These are phyloP conservation scores for Pipistrellus nathusii DNA, from an alignment of 2,797 vertebrate species.

Conservation along the genomic window DNA sequence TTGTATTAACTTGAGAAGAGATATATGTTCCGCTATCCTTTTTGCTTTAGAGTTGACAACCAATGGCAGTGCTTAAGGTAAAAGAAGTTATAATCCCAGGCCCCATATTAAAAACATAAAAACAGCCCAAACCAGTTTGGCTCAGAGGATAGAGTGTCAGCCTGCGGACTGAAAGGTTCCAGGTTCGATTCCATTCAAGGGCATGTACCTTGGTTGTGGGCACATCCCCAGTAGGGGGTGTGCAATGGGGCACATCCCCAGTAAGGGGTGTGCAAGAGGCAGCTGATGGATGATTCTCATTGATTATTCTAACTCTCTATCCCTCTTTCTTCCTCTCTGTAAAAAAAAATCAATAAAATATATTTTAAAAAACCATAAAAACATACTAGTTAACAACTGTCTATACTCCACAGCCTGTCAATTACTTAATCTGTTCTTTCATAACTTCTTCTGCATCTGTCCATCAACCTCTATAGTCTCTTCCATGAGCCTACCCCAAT, in stretches of 20 bases:
- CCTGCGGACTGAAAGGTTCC: no score
- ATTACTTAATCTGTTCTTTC: constrained; percentile 11
- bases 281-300: no score
- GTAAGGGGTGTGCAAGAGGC: no score
- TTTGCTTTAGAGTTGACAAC: constrained; percentile 24
- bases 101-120: background rate
- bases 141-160: no score
- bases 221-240: no score
- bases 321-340: no score
- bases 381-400: constrained; percentile 16
- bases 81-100: background rate
- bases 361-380: background rate
- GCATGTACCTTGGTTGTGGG: no score
- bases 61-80: background rate
- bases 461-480: background rate
- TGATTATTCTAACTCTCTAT: no score
- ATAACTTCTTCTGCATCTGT: constrained; percentile 21
- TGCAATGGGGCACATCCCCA: no score
- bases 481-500: constrained; percentile 5
- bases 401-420: background rate
- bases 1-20: constrained; percentile 46
- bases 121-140: no score
- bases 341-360: no score
- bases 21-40: background rate
- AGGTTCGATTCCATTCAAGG: no score